Evolutionary conservation across 2,797 vertebrate species (phyloP), one percentile per base, ranked within the genome.

Genomic region (Muscicapa comitata): DNA sequence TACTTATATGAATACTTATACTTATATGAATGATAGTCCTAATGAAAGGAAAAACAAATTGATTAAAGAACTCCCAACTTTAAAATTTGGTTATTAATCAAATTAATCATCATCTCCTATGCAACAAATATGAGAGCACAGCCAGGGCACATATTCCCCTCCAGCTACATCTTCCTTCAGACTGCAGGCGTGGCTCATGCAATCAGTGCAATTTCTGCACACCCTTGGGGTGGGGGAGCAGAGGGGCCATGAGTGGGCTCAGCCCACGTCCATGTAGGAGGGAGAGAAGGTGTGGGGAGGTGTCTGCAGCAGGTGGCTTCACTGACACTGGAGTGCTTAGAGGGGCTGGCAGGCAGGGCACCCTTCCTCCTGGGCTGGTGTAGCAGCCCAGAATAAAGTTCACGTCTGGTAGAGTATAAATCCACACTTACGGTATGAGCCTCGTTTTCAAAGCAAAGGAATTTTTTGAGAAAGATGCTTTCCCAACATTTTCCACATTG

Each of bases 221-320:
- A 16, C 17, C 1, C 17, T 31, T 38, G 23, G 10, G 17, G 50
- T 14, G 5, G 1, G 37, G 50, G 53, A 45, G 53, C 1, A 2
- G 54, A 43, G 57, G n/a, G 26, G 21, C 4, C 13, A 2, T 8
- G 28, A 1, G 4, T 0, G 6, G 25, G 13, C 62, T 75, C n/a
- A 47, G 26, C 9, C 26, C 0, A 0, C 11, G 1, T 9, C n/a
- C 2, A 0, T 10, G 28, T 1, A 29, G 24, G 29, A 65, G 16
- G 40, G 21, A 50, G 17, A 55, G 25, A 20, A 68, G 19, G 4
- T 0, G 4, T 61, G 7, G 37, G 21, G 14, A 63, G 3, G 16
- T 13, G n/a, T 4, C 17, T 29, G 23, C 14, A 43, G 48, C 13
- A 48, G 42, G 29, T 4, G 25, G 5, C 15, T 54, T 23, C 26